These are phyloP conservation scores for Falco berigora DNA, from an alignment of 2,797 vertebrate genomes.

Conservation along the genomic window DNA sequence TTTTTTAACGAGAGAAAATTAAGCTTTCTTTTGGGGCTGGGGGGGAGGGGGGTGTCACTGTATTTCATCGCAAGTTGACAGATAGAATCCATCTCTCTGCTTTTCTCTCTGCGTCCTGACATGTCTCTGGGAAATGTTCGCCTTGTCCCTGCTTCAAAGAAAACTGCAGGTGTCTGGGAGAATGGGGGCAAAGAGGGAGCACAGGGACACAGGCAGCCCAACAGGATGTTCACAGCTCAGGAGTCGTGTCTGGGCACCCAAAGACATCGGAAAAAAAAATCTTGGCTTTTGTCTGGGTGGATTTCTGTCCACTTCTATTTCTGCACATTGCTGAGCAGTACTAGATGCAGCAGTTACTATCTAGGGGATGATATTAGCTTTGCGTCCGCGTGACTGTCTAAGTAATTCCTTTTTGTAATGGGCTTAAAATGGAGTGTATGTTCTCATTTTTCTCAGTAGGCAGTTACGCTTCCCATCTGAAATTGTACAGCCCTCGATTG, in stretches of 20 bases:
- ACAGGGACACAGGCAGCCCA: neutral
- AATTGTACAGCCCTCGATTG: neutral
- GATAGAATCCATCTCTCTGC: slow-evolving; percentile 3
- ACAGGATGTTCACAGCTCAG: neutral
- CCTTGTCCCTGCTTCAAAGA: neutral
- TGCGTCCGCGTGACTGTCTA: neutral
- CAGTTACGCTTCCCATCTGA: slow-evolving; percentile 18
- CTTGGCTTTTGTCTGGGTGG: neutral
- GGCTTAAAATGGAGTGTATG: slow-evolving; percentile 22
- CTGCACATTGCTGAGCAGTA: slow-evolving; percentile 38
- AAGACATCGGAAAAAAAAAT: neutral
- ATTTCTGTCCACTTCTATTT: slow-evolving; percentile 33
- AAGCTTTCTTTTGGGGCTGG: slow-evolving; percentile 7
- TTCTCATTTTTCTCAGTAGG: slow-evolving; percentile 41
- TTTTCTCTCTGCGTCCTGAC: slow-evolving; percentile 16
- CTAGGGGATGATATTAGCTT: slow-evolving; percentile 5
- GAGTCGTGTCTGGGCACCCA: neutral
- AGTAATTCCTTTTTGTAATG: slow-evolving; percentile 38
- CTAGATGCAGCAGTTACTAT: slow-evolving; percentile 1
- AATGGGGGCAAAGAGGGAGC: neutral
- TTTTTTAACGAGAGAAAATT: slow-evolving; percentile 15
- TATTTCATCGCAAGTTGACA: slow-evolving; percentile 40
- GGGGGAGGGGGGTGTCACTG: neutral
- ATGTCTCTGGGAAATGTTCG: neutral
- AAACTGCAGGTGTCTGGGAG: slow-evolving; percentile 39